These are phyloP conservation scores for Notothenia coriiceps DNA, from an alignment of 2,113 vertebrate species.

Conservation along the genomic window DNA sequence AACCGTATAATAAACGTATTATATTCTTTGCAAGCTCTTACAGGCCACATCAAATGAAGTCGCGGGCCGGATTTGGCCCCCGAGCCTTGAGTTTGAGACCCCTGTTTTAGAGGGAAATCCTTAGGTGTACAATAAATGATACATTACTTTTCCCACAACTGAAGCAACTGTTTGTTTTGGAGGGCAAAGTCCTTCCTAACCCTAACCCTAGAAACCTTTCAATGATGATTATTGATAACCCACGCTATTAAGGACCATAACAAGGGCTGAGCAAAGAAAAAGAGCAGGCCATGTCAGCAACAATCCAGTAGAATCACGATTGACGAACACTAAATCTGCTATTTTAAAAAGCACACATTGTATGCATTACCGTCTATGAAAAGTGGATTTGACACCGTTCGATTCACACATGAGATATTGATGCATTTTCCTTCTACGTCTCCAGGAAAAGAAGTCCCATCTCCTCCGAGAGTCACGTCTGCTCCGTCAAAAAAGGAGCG, in stretches of 20 bases:
- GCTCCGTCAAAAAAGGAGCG: conserved; percentile 84
- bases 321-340: background rate
- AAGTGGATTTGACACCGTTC: background rate
- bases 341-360: background rate
- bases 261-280: background rate
- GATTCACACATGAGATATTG: background rate
- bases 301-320: background rate
- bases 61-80: too few relatives aligned
- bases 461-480: conserved; percentile 76
- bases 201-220: background rate
- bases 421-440: conserved; percentile 55
- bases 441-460: conserved; percentile 81
- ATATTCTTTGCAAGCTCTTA: too few relatives aligned
- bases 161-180: background rate
- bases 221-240: background rate
- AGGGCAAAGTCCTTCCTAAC: background rate
- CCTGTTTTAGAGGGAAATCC: background rate
- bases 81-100: too few relatives aligned
- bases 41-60: too few relatives aligned
- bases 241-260: background rate
- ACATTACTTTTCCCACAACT: background rate
- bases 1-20: too few relatives aligned
- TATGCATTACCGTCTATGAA: background rate
- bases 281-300: background rate
- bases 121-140: background rate